These are phyloP conservation scores for Cynaeus angustus DNA, from an alignment of 2,888 invertebrate species.

Conservation along the genomic window DNA sequence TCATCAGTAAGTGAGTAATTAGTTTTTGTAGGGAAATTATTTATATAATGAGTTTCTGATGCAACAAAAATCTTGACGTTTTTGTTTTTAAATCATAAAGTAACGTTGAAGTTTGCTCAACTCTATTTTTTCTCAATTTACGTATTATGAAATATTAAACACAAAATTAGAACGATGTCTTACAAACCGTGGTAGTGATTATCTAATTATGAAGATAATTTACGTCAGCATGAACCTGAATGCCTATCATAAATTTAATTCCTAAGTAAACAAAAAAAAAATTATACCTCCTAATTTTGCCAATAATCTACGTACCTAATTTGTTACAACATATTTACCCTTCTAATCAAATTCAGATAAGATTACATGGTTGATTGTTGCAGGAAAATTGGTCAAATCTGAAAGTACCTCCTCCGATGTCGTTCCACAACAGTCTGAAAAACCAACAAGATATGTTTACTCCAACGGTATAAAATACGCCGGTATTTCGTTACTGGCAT, in stretches of 20 bases:
- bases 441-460: constrained; percentile 9
- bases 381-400: constrained; percentile 44
- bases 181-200: too few species aligned
- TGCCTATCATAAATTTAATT: background rate
- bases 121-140: too few species aligned
- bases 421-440: background rate
- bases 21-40: too few species aligned
- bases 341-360: constrained; percentile 1
- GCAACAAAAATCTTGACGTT: too few species aligned
- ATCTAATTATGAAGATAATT: background rate
- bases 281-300: background rate
- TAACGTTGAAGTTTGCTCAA: too few species aligned
- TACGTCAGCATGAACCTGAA: background rate
- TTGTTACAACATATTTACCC: constrained; percentile 9
- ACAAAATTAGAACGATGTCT: background rate
- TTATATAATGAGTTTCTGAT: too few species aligned
- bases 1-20: too few species aligned
- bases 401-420: constrained; percentile 40
- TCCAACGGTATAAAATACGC: constrained; percentile 32
- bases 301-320: background rate
- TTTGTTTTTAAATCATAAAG: too few species aligned
- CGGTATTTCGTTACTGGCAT: constrained; percentile 4
- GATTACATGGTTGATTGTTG: constrained; percentile 26
- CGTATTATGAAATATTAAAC: too few species aligned
- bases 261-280: background rate